These are phyloP conservation scores for Vultur gryphus DNA, from an alignment of 2,797 vertebrate genomes.

Conservation along the genomic window DNA sequence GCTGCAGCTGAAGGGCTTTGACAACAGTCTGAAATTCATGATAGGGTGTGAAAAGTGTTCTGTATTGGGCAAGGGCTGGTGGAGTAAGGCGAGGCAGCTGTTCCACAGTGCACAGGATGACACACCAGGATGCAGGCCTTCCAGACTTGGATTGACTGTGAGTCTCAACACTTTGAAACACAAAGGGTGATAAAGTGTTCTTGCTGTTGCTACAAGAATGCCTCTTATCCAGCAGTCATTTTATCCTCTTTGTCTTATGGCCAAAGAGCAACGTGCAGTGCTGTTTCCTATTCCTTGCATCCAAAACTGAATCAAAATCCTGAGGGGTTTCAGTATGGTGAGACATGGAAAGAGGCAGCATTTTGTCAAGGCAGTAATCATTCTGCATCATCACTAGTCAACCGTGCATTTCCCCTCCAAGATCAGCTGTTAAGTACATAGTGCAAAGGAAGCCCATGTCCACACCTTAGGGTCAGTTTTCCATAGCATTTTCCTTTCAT, in stretches of 20 bases:
- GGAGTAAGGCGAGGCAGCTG: not conserved
- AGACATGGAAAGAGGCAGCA: not conserved
- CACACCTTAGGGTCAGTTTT: not conserved
- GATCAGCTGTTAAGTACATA: not conserved
- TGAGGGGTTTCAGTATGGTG: not conserved
- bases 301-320: not conserved
- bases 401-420: not conserved
- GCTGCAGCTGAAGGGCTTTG: not conserved
- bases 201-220: not conserved
- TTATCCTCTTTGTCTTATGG: not conserved
- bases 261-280: not conserved
- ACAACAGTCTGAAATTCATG: not conserved
- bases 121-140: not conserved
- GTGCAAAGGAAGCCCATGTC: not conserved
- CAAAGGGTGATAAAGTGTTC: not conserved
- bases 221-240: not conserved
- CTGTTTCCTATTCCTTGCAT: not conserved
- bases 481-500: not conserved
- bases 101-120: not conserved
- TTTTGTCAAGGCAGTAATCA: not conserved
- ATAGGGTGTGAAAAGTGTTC: not conserved
- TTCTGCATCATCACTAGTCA: not conserved
- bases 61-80: not conserved
- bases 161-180: not conserved
- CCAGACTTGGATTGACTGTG: not conserved